Percentiles rank a stretch among this genome's conserved stretches.
Conservation (phyloP, 2,797 vertebrate species). For the Tauraco hartlaubi region DNA sequence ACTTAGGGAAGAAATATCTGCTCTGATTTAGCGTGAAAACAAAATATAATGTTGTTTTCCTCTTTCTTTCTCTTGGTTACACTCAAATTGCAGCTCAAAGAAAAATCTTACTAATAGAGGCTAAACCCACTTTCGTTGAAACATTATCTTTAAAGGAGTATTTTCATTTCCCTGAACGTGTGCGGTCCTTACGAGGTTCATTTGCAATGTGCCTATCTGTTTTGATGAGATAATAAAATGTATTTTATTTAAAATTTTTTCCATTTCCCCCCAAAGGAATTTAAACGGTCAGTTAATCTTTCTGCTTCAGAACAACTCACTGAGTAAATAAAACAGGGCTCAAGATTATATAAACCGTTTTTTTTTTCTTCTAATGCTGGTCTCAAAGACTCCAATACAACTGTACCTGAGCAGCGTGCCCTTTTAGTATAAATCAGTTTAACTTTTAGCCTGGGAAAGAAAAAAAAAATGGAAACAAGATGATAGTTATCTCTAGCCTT, state of each 20-base stretch:
- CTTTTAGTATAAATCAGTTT: slow-evolving; percentile 82
- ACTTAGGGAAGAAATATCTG: background rate
- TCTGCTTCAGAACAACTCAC: slow-evolving; percentile 48
- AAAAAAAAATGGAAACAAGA: slow-evolving; percentile 45
- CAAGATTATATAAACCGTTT: slow-evolving; percentile 35
- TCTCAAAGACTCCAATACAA: background rate
- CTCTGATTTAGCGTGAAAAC: background rate
- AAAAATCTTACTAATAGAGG: slow-evolving; percentile 42
- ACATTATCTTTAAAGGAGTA: slow-evolving; percentile 41
- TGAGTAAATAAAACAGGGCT: slow-evolving; percentile 48
- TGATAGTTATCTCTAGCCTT: slow-evolving; percentile 81
- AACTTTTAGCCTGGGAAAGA: slow-evolving; percentile 77
- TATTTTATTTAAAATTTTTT: slow-evolving; percentile 61
- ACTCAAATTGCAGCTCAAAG: slow-evolving; percentile 8
- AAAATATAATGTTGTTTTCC: background rate
- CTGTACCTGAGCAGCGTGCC: slow-evolving; percentile 33
- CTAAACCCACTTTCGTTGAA: slow-evolving; percentile 8
- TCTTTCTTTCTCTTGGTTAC: slow-evolving; percentile 3
- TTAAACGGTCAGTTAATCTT: slow-evolving; percentile 44
- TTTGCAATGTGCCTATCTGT: slow-evolving; percentile 50
- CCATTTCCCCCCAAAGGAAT: background rate
- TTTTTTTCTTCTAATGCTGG: slow-evolving; percentile 21
- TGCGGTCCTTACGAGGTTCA: slow-evolving; percentile 31
- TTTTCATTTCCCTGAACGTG: slow-evolving; percentile 22
- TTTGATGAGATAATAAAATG: slow-evolving; percentile 68